A percentile compares a stretch with the other conserved stretches of the same genome.
Evolutionary conservation across 2,797 vertebrate genomes (phyloP).

Genomic region (Acanthiza pusilla): DNA sequence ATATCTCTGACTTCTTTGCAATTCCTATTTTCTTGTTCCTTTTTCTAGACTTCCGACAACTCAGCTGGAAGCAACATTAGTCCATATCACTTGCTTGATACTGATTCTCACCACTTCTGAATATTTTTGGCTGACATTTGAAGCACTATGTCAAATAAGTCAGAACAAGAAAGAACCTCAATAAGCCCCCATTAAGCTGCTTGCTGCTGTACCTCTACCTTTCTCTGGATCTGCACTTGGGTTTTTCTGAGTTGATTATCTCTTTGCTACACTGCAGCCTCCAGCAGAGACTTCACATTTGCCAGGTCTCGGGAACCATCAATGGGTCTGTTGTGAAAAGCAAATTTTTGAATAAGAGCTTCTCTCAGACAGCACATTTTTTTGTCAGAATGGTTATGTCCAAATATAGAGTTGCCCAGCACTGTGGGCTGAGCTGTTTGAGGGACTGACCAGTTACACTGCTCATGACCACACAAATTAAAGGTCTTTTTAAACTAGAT

Average conservation of each 20-base stretch:
- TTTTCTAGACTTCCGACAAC: neutral
- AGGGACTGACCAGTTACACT: neutral
- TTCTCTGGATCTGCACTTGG: neutral
- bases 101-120: neutral
- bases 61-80: neutral
- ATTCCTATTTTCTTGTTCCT: neutral
- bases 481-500: neutral
- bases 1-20: neutral
- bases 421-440: neutral
- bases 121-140: neutral
- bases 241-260: neutral
- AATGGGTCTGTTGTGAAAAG: neutral
- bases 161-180: neutral
- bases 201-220: neutral
- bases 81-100: neutral
- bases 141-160: neutral
- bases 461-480: neutral
- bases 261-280: neutral
- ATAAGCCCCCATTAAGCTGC: neutral
- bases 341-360: neutral
- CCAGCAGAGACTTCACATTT: neutral
- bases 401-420: neutral
- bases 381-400: neutral
- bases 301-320: neutral
- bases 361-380: neutral